These are phyloP conservation scores for Uloborus plumipes DNA, from an alignment of 2,888 invertebrate species.

Conservation along the genomic window DNA sequence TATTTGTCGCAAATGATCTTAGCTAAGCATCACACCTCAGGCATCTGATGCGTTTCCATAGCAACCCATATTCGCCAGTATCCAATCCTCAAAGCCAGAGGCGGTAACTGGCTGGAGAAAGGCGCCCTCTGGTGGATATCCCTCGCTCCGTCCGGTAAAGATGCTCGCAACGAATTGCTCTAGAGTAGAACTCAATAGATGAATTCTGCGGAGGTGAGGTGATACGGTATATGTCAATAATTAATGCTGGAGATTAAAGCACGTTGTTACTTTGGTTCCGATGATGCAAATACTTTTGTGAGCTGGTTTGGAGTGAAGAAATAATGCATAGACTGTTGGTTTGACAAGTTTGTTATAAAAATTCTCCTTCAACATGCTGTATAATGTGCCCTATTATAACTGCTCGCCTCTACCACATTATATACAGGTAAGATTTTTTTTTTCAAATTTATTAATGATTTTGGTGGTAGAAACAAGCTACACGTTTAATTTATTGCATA, in stretches of 20 bases:
- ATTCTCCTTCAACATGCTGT: conserved; percentile 38
- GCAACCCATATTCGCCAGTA: conserved; percentile 23
- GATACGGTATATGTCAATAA: too few species aligned
- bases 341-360: too few species aligned
- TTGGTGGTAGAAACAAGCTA: background rate
- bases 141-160: conserved; percentile 1
- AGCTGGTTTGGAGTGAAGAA: too few species aligned
- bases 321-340: too few species aligned
- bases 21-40: background rate
- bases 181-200: conserved; percentile 9
- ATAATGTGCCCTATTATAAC: conserved; percentile 64
- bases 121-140: conserved; percentile 41
- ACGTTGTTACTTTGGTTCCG: too few species aligned
- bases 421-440: conserved; percentile 53
- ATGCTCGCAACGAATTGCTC: conserved; percentile 29
- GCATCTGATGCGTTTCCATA: conserved; percentile 49
- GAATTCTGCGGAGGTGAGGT: too few species aligned
- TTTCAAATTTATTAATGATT: background rate
- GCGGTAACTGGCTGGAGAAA: conserved; percentile 20
- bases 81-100: conserved; percentile 41
- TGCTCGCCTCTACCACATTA: conserved; percentile 54
- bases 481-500: background rate
- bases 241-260: too few species aligned
- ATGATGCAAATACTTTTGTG: too few species aligned
- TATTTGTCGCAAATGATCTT: too few species aligned